Evolutionary conservation across 2,797 vertebrate genomes (phyloP).

Genomic region (Catostomus latipinnis): DNA sequence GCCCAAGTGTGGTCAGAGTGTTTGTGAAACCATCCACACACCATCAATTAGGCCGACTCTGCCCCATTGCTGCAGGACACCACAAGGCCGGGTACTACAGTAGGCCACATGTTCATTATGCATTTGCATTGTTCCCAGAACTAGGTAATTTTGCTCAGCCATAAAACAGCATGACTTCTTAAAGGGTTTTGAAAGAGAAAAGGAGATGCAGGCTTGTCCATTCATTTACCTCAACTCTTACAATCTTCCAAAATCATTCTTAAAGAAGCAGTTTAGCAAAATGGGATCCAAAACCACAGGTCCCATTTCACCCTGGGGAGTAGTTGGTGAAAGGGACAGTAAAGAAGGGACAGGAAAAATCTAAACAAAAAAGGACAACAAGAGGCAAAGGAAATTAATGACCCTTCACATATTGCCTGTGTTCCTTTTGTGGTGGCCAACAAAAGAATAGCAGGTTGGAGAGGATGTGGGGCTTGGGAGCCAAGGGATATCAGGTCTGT

Average conservation of each 20-base stretch:
- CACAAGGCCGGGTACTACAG: conserved; percentile 71
- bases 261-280: not conserved
- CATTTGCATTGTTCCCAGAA: conserved; percentile 74
- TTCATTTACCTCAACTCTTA: conserved; percentile 39
- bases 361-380: conserved; percentile 62
- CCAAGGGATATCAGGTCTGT: conserved; percentile 75
- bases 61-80: conserved; percentile 73
- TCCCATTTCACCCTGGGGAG: conserved; percentile 31
- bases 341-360: conserved; percentile 45
- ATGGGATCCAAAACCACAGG: conserved; percentile 3
- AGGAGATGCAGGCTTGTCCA: conserved; percentile 67
- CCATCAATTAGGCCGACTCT: conserved; percentile 67
- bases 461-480: not conserved
- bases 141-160: conserved; percentile 73
- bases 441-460: conserved; percentile 65
- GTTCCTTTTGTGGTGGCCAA: conserved; percentile 81
- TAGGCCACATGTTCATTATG: conserved; percentile 68
- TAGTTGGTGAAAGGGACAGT: conserved; percentile 12
- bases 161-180: conserved; percentile 73
- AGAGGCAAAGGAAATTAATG: conserved; percentile 83
- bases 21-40: conserved; percentile 72
- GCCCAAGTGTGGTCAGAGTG: not conserved
- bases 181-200: conserved; percentile 56
- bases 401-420: conserved; percentile 81
- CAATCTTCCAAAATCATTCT: not conserved